phyloP scores from a whole-genome alignment of 2,888 invertebrate species.

The Serrognathus titanus region DNA sequence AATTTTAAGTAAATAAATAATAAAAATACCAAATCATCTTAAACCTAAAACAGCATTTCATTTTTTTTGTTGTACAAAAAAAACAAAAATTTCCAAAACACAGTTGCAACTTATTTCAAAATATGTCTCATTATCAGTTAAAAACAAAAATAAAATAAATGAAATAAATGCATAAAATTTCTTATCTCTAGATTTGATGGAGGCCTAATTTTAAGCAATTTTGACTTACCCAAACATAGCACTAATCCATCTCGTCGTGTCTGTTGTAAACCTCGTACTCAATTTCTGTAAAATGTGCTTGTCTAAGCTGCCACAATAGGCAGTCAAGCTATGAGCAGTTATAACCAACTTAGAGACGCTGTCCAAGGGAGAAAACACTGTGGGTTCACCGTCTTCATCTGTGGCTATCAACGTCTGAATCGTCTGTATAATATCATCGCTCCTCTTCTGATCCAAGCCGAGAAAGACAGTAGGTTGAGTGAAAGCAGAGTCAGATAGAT shows the following conservation, averaged over 20 bases:
- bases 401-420: slow-evolving; percentile 60
- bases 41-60: no score
- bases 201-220: neutral
- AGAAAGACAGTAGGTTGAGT: slow-evolving; percentile 44
- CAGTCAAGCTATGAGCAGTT: slow-evolving; percentile 83
- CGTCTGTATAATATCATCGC: slow-evolving; percentile 58
- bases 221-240: slow-evolving; percentile 72
- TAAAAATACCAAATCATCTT: no score
- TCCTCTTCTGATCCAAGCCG: slow-evolving; percentile 44
- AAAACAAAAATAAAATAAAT: no score
- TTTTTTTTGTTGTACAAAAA: no score
- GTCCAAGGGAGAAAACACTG: slow-evolving; percentile 60
- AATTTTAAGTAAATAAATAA: no score
- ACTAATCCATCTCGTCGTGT: slow-evolving; percentile 84
- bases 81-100: no score
- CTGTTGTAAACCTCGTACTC: slow-evolving; percentile 76
- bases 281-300: slow-evolving; percentile 74
- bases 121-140: no score
- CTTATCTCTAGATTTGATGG: no score
- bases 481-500: slow-evolving; percentile 33
- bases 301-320: slow-evolving; percentile 81
- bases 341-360: slow-evolving; percentile 65
- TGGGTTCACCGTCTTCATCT: slow-evolving; percentile 62
- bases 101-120: no score
- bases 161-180: no score